Evolutionary conservation across 2,113 vertebrate genomes (phyloP).

Genomic region (Dicerorhinus sumatrensis): DNA sequence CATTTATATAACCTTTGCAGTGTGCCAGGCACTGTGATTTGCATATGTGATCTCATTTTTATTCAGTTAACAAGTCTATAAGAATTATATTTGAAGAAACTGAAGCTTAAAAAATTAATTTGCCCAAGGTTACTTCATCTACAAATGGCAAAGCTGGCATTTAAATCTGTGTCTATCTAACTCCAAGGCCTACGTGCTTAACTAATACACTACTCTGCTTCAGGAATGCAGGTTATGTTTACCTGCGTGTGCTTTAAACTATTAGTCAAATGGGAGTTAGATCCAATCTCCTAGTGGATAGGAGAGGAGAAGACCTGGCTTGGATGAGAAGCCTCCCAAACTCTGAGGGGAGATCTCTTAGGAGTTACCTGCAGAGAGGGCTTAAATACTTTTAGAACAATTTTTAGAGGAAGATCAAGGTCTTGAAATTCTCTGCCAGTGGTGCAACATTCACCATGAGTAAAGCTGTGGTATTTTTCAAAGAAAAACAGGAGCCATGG

Average conservation of each 20-base stretch:
- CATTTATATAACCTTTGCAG: neutral
- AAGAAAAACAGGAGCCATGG: neutral
- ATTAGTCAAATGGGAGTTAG: neutral
- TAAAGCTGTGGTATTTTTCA: neutral
- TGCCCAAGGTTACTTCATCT: neutral
- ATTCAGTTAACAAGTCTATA: neutral
- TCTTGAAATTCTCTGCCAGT: neutral
- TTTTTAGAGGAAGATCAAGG: neutral
- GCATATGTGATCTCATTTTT: neutral
- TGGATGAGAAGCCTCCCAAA: neutral
- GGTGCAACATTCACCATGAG: neutral
- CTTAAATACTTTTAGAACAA: neutral
- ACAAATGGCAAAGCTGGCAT: neutral
- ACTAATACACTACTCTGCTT: neutral
- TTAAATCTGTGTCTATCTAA: neutral
- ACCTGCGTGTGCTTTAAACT: neutral
- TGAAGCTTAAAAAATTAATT: neutral
- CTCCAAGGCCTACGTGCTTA: neutral
- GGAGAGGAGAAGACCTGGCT: neutral
- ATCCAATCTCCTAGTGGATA: neutral
- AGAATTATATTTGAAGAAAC: neutral
- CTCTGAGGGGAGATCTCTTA: neutral
- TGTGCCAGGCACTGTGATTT: neutral
- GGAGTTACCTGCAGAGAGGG: neutral
- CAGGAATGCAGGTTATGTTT: neutral